A percentile compares a stretch with the other conserved stretches of the same genome.
These are phyloP conservation scores for Elgonia sp. DNA, from an alignment of 2,888 invertebrate genomes.

Conservation along the genomic window DNA sequence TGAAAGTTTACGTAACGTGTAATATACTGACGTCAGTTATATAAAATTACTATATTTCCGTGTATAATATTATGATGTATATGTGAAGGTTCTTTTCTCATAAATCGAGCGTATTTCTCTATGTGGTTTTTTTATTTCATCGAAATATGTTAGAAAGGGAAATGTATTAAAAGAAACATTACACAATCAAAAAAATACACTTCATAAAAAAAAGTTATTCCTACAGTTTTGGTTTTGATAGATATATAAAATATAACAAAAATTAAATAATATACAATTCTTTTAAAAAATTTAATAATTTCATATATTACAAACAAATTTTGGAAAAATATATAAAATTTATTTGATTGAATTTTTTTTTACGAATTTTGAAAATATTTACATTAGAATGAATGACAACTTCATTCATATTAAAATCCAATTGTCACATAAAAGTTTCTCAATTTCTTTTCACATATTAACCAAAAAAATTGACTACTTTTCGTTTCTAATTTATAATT, in stretches of 20 bases:
- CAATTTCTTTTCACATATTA: neutral
- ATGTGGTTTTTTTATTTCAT: conserved; percentile 3
- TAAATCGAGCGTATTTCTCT: conserved; percentile 18
- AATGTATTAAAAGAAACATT: neutral
- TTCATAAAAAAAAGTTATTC: neutral
- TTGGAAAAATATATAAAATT: no score
- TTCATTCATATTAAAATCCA: no score
- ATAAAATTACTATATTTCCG: conserved; percentile 17
- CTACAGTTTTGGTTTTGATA: no score
- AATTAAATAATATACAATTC: no score
- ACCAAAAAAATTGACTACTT: neutral
- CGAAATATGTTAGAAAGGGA: conserved; percentile 9
- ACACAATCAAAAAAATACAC: neutral
- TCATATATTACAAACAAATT: no score
- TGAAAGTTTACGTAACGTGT: neutral
- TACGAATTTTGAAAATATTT: no score
- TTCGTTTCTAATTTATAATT: neutral
- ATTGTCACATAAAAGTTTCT: no score
- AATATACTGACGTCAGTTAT: conserved; percentile 9
- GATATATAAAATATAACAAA: neutral
- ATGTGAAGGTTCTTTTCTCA: conserved; percentile 21
- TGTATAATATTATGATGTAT: conserved; percentile 7
- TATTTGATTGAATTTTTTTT: no score
- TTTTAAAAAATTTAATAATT: no score
- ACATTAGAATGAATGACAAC: no score